Conservation (phyloP, 2,797 vertebrate genomes). For the Rousettus madagascariensis region DNA sequence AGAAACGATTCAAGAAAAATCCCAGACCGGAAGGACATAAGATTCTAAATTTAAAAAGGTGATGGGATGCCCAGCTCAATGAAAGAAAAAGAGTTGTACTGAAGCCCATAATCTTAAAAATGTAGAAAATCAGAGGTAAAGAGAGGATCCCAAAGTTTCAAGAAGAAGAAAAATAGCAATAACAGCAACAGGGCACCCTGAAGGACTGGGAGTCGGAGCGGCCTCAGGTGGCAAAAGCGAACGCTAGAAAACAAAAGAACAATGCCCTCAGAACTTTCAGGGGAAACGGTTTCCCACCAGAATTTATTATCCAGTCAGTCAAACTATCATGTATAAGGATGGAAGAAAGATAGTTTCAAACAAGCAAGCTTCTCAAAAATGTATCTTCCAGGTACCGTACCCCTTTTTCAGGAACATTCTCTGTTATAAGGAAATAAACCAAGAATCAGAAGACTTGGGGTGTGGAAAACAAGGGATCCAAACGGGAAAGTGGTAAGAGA, state of each 20-base stretch:
- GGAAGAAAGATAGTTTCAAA: background rate
- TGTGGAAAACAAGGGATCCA: background rate
- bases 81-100: background rate
- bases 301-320: background rate
- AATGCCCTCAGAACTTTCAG: background rate
- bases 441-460: background rate
- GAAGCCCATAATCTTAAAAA: background rate
- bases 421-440: slow-evolving; percentile 3
- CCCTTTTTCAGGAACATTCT: background rate
- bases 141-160: background rate
- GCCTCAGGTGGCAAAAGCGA: background rate
- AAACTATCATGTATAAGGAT: background rate
- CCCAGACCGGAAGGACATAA: background rate
- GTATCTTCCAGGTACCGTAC: background rate
- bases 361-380: background rate
- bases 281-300: background rate
- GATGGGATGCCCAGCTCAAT: background rate
- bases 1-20: background rate
- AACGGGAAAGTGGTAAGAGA: background rate
- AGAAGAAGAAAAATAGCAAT: background rate
- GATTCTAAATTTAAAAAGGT: background rate
- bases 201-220: background rate
- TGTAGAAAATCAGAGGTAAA: background rate
- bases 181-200: background rate
- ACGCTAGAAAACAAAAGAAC: background rate